A percentile compares a stretch with the other conserved stretches of the same genome.
Evolutionary conservation across 2,797 vertebrate genomes (phyloP).

Genomic region (Syngnathus rostellatus): DNA sequence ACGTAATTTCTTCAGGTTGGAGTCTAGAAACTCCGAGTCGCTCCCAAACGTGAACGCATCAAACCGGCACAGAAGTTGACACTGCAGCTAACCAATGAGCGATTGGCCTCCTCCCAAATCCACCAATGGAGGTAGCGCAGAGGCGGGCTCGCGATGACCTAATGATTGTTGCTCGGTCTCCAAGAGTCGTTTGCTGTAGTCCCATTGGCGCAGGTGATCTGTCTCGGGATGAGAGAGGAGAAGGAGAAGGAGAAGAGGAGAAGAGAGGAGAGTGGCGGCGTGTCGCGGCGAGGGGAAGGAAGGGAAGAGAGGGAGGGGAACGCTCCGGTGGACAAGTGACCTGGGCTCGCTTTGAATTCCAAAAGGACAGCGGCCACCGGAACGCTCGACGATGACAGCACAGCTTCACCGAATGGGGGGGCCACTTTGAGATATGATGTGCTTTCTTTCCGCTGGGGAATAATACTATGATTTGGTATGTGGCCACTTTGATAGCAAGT

Average conservation of each 20-base stretch:
- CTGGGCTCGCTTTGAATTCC: constrained; percentile 66
- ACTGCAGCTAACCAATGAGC: constrained; percentile 65
- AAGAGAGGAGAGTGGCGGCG: constrained; percentile 30
- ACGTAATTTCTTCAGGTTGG: not conserved
- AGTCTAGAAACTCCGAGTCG: not conserved
- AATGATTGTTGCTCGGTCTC: constrained; percentile 73
- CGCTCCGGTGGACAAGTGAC: constrained; percentile 69
- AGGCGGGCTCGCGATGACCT: constrained; percentile 53
- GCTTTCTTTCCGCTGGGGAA: constrained; percentile 79
- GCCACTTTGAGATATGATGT: constrained; percentile 83
- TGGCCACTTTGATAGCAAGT: constrained; percentile 99
- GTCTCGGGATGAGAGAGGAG: constrained; percentile 64
- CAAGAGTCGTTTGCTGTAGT: constrained; percentile 60
- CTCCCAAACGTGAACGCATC: constrained; percentile 12
- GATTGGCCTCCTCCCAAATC: constrained; percentile 9
- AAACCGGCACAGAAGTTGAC: constrained; percentile 39
- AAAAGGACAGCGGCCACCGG: constrained; percentile 59
- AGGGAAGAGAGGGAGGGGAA: constrained; percentile 55
- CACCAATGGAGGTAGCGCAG: constrained; percentile 49
- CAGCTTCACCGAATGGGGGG: constrained; percentile 57
- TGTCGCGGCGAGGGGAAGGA: too few relatives aligned
- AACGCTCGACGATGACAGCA: constrained; percentile 52
- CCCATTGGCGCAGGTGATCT: constrained; percentile 78
- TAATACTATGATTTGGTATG: constrained; percentile 98
- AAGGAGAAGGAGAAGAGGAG: constrained; percentile 58